phyloP scores from a whole-genome alignment of 2,888 invertebrate genomes.

The Linnaemya vulpina region DNA sequence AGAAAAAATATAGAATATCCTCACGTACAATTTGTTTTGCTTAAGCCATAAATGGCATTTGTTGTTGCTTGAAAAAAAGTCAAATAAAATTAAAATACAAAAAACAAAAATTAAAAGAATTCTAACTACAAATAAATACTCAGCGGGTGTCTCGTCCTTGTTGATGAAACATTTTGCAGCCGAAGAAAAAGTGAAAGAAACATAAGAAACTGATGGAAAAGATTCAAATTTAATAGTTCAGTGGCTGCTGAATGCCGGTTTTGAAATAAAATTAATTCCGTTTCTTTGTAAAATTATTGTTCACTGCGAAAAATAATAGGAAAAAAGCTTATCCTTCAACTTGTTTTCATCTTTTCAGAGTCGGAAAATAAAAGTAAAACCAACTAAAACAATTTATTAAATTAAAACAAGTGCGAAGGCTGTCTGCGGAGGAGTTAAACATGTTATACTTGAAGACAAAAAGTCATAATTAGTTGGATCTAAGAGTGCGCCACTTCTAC shows the following conservation, averaged over 20 bases:
- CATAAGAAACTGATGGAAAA: conserved; percentile 30
- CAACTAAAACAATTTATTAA: conserved; percentile 8
- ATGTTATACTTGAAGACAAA: too few relatives aligned
- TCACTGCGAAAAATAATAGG: conserved; percentile 6
- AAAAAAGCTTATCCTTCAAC: neutral
- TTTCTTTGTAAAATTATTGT: conserved; percentile 33
- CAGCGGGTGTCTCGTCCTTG: conserved; percentile 10
- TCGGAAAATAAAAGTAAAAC: neutral
- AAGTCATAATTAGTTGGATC: neutral
- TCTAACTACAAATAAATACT: neutral
- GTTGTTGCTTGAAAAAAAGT: conserved; percentile 27
- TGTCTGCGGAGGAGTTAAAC: neutral
- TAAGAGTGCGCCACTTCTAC: too few relatives aligned
- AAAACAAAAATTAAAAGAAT: neutral
- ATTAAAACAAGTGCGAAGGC: conserved; percentile 10
- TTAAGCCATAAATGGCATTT: conserved; percentile 67
- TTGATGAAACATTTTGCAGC: conserved; percentile 8
- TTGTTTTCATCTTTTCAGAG: neutral
- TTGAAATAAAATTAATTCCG: conserved; percentile 21
- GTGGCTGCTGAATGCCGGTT: neutral
- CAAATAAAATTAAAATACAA: too few relatives aligned
- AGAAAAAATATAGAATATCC: conserved; percentile 64
- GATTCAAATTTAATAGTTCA: conserved; percentile 58
- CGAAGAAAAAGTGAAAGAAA: neutral
- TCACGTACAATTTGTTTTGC: conserved; percentile 75